Base-by-base conservation (phyloP, 2,797 vertebrate genomes). In the Threskiornis aethiopicus region DNA sequence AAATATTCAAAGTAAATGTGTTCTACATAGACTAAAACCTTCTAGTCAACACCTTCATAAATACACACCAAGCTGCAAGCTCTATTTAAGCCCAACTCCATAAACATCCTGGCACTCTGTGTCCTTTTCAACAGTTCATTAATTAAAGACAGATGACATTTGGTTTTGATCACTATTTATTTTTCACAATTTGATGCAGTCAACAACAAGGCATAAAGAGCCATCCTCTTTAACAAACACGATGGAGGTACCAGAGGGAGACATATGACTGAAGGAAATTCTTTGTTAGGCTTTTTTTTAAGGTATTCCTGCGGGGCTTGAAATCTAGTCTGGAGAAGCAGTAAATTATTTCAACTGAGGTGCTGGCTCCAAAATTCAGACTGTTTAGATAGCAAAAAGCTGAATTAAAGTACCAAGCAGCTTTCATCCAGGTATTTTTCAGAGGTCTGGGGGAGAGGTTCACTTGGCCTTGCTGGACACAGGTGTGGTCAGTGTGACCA, bases 111-210 rank as follows among this genome's bases (percentile, higher is more conserved):
- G 93, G 93, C 92, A 95, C 90, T 96, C 77, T 41, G 37, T 70
- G 88, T 96, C 93, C 96, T 93, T 96, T 95, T 95, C 96, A 96
- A 90, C 92, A 94, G 95, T 76, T 90, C 92, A 92, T 93, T 96
- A 95, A 97, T 93, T 96, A 96, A 96, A 87, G 89, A 93, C 95
- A 97, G 86, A 96, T 95, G 95, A 96, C 96, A 96, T 95, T 96
- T 97, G 96, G 93, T 96, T 97, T 96, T 96, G 95, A 96, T 96
- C 86, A 80, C 93, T 94, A 94, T 96, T 97, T 95, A 96, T 93
- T 97, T 95, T 95, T 96, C 92, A 93, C 6, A 0, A 79, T 92
- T 97, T 94, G 90, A 90, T 94, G 90, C 55, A 87, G 93, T 96
- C 79, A 90, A 95, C 77, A 88, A 79, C 66, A 93, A 87, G 70